These are phyloP conservation scores for Argyresthia albistria DNA, from an alignment of 2,888 invertebrate genomes.

Conservation along the genomic window DNA sequence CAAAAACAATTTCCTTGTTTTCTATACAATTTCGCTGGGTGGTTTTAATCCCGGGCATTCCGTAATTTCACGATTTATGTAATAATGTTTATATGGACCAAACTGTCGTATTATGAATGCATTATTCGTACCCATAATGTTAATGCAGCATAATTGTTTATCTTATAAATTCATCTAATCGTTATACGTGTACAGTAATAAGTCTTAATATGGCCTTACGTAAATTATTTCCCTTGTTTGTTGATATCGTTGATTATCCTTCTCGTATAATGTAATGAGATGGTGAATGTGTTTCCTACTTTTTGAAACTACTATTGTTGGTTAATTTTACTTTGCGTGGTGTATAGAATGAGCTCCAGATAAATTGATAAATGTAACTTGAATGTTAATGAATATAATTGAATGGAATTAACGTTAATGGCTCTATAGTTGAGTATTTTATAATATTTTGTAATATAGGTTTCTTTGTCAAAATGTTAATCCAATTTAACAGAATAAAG, in stretches of 20 bases:
- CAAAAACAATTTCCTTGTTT: neutral
- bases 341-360: conserved; percentile 42
- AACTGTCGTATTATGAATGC: conserved; percentile 67
- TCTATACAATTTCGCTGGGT: conserved; percentile 2
- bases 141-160: conserved; percentile 58
- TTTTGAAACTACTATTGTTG: conserved; percentile 18
- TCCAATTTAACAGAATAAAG: neutral
- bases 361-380: conserved; percentile 25
- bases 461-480: neutral
- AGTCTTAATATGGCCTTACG: conserved; percentile 70
- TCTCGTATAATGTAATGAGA: conserved; percentile 26
- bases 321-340: conserved; percentile 31
- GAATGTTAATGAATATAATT: conserved; percentile 50
- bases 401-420: conserved; percentile 20
- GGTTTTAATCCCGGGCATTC: conserved; percentile 1
- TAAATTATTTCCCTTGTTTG: conserved; percentile 59
- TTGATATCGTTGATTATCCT: conserved; percentile 49
- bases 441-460: neutral
- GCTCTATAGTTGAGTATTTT: conserved; percentile 1
- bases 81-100: conserved; percentile 71
- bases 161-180: conserved; percentile 64
- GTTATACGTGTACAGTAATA: conserved; percentile 68
- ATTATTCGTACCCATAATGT: conserved; percentile 64
- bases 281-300: conserved; percentile 18
- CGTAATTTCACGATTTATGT: conserved; percentile 39